phyloP scores from a whole-genome alignment of 2,797 vertebrate genomes.

The Petrocephalus sullivani region DNA sequence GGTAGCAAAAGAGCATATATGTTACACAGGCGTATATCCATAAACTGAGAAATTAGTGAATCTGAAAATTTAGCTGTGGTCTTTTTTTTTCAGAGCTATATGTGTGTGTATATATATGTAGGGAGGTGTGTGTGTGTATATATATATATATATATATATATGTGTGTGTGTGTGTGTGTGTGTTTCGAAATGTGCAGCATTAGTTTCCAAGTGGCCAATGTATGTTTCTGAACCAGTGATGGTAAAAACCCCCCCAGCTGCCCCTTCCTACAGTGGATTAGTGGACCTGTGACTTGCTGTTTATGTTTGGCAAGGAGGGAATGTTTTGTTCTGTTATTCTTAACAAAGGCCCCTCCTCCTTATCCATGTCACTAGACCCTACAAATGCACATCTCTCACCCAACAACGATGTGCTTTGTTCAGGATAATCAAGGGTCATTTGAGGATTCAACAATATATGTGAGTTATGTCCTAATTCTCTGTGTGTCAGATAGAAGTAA shows the following conservation, averaged over 20 bases:
- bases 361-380: not conserved
- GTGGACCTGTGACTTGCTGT: constrained; percentile 43
- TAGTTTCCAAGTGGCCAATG: constrained; percentile 32
- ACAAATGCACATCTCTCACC: not conserved
- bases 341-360: not conserved
- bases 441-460: not conserved
- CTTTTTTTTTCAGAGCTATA: too few species aligned
- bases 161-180: too few species aligned
- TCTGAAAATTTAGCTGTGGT: too few species aligned
- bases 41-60: too few species aligned
- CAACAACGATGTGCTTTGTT: not conserved
- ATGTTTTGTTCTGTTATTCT: not conserved
- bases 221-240: constrained; percentile 38
- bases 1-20: too few species aligned
- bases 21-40: too few species aligned
- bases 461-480: not conserved
- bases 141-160: too few species aligned
- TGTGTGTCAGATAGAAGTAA: not conserved
- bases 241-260: constrained; percentile 45
- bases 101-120: too few species aligned
- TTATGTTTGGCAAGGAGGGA: constrained; percentile 3
- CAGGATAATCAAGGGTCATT: not conserved
- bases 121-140: too few species aligned
- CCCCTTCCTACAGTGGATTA: constrained; percentile 42
- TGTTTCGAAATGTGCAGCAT: not conserved